Evolutionary conservation across 2,888 invertebrate genomes (phyloP).

Genomic region (Hirudinaria manillensis): DNA sequence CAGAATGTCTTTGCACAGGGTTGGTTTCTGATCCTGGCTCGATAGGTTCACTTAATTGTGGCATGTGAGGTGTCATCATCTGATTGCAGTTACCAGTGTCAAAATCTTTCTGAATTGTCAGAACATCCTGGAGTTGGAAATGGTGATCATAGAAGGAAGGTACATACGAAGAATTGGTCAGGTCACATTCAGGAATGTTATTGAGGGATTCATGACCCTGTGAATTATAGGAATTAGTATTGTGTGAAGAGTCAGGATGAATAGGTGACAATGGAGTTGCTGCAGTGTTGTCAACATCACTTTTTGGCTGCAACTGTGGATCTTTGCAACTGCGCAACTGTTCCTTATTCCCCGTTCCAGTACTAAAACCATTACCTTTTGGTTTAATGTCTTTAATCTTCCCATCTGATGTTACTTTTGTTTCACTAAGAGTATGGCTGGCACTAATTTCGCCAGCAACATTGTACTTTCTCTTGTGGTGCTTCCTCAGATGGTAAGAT

Average conservation of each 20-base stretch:
- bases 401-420: too few relatives aligned
- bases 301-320: too few relatives aligned
- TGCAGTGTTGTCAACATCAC: too few relatives aligned
- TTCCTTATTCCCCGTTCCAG: not conserved
- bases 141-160: not conserved
- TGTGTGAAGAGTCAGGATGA: too few relatives aligned
- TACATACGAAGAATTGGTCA: too few relatives aligned
- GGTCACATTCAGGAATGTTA: too few relatives aligned
- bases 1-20: not conserved
- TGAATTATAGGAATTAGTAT: too few relatives aligned
- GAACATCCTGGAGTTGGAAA: not conserved
- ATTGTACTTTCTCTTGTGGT: slow-evolving; percentile 29
- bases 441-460: slow-evolving; percentile 28
- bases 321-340: too few relatives aligned
- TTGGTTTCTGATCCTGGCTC: not conserved
- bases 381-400: slow-evolving; percentile 5
- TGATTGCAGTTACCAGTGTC: not conserved
- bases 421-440: not conserved
- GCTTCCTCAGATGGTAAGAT: slow-evolving; percentile 31
- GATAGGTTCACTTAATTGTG: too few relatives aligned
- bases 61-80: not conserved
- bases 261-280: too few relatives aligned
- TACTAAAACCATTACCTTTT: not conserved
- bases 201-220: too few relatives aligned
- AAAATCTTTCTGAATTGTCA: not conserved